These are phyloP conservation scores for Myripristis jacobus DNA, from an alignment of 2,797 vertebrate species.

Conservation along the genomic window DNA sequence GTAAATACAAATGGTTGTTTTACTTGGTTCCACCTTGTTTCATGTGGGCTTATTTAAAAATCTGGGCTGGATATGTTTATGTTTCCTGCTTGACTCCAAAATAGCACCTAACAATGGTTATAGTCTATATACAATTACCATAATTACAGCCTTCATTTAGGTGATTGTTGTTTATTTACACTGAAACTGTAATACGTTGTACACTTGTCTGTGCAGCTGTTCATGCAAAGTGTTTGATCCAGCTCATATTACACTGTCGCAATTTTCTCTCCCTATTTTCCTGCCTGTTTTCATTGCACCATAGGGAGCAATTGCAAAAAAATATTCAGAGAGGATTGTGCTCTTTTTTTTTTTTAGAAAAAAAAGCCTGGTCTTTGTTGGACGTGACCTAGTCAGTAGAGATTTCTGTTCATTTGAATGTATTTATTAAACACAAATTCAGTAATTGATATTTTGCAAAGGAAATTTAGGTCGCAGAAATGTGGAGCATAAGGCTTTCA, in stretches of 20 bases:
- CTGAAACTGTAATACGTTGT: too few relatives aligned
- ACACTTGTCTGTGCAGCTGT: too few relatives aligned
- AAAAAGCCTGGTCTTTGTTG: not conserved
- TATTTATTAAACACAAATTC: conserved; percentile 29
- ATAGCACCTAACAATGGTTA: too few relatives aligned
- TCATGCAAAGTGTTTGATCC: not conserved
- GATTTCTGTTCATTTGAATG: conserved; percentile 35
- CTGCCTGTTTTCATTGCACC: conserved; percentile 11
- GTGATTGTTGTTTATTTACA: too few relatives aligned
- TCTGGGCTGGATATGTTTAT: too few relatives aligned
- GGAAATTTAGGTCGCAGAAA: conserved; percentile 70
- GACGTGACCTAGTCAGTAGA: conserved; percentile 35
- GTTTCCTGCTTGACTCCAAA: too few relatives aligned
- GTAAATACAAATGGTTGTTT: not conserved
- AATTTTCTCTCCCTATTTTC: not conserved
- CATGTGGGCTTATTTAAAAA: too few relatives aligned
- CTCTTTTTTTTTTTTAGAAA: conserved; percentile 8
- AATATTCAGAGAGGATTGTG: conserved; percentile 19
- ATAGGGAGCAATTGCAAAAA: conserved; percentile 11
- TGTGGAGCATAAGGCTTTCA: conserved; percentile 61
- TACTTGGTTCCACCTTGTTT: not conserved
- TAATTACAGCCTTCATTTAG: too few relatives aligned
- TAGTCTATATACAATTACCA: too few relatives aligned
- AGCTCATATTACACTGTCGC: not conserved
- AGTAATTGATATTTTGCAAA: conserved; percentile 60